A percentile compares a stretch with the other conserved stretches of the same genome.
Evolutionary conservation across 2,113 vertebrate species (phyloP).

Genomic region (Tragelaphus buxtoni): DNA sequence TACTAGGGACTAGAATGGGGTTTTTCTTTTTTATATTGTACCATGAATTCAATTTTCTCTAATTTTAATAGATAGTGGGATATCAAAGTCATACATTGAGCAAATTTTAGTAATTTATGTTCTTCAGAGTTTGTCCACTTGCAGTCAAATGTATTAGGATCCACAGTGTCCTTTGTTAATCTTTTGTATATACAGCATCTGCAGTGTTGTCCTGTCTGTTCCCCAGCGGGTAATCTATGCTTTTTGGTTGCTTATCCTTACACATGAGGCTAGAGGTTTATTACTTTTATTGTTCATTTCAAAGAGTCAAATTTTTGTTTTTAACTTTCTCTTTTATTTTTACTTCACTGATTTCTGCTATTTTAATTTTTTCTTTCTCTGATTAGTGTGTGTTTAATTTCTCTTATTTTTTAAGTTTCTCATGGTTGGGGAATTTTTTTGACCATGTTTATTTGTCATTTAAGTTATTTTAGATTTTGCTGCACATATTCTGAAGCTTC

Average conservation of each 20-base stretch:
- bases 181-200: rapidly evolving
- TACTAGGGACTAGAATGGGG: background rate
- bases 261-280: background rate
- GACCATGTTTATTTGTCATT: background rate
- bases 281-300: background rate
- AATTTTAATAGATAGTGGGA: background rate
- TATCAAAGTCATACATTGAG: background rate
- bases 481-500: background rate
- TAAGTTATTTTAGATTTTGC: background rate
- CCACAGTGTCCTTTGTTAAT: too few species aligned
- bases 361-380: background rate
- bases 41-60: background rate
- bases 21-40: background rate
- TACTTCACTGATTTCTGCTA: background rate
- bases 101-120: background rate
- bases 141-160: too few species aligned
- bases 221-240: background rate
- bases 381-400: background rate
- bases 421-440: background rate
- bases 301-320: background rate
- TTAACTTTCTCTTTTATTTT: background rate
- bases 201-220: background rate
- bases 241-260: background rate
- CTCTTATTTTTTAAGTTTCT: background rate
- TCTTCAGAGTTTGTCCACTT: background rate